Evolutionary conservation across 2,888 invertebrate species (phyloP).

Genomic region (Rhaphigaster nebulosa): DNA sequence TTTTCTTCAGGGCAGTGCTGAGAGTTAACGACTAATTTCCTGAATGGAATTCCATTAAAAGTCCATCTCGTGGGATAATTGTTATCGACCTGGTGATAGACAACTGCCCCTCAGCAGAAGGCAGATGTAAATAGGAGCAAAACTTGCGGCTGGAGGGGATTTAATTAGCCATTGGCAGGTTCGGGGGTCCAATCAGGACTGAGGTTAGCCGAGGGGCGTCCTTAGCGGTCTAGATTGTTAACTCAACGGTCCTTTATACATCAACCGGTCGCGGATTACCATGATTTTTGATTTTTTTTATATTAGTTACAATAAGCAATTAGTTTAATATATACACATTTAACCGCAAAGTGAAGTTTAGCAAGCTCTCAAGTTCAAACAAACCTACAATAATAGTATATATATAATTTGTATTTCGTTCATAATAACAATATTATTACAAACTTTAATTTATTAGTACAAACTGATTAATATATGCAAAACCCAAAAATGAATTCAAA

Average conservation of each 20-base stretch:
- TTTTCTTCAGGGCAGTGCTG: constrained; percentile 15
- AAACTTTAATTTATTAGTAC: too few species aligned
- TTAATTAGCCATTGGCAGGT: constrained; percentile 24
- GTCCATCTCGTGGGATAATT: constrained; percentile 40
- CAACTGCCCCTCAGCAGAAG: neutral
- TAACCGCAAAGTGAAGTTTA: too few species aligned
- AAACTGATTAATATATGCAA: too few species aligned
- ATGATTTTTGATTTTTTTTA: too few species aligned
- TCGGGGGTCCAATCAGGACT: constrained; percentile 1
- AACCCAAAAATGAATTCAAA: too few species aligned
- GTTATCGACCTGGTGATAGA: constrained; percentile 11
- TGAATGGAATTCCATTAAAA: constrained; percentile 46
- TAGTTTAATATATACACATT: too few species aligned
- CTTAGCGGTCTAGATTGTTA: neutral
- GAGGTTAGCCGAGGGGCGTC: constrained; percentile 12
- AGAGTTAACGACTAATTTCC: constrained; percentile 34
- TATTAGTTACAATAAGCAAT: too few species aligned
- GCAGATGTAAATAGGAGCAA: constrained; percentile 21
- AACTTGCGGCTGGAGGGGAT: constrained; percentile 10
- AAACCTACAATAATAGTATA: too few species aligned
- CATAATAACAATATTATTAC: too few species aligned
- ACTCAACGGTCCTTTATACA: neutral
- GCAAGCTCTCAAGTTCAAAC: too few species aligned
- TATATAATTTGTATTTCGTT: too few species aligned
- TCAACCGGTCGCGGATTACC: neutral